Percentiles rank a stretch among this genome's conserved stretches.
Evolutionary conservation across 2,113 vertebrate genomes (phyloP).

Genomic region (Buteo buteo): DNA sequence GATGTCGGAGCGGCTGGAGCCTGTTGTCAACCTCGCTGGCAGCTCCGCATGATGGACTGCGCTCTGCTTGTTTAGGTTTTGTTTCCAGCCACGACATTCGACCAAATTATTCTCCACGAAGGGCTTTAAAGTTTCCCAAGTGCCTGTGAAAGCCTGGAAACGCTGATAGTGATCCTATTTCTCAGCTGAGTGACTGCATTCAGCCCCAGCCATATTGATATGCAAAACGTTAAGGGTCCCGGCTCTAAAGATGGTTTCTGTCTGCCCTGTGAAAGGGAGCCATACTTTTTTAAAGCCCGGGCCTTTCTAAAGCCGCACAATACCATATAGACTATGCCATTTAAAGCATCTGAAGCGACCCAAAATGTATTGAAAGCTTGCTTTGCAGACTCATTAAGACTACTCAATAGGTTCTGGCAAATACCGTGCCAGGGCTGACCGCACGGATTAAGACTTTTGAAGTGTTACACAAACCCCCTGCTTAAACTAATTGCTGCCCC

Average conservation of each 20-base stretch:
- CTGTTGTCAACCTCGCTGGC: constrained; percentile 43
- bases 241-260: constrained; percentile 74
- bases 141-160: constrained; percentile 76
- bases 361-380: constrained; percentile 66
- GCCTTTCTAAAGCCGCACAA: constrained; percentile 69
- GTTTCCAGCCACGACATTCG: constrained; percentile 69
- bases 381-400: constrained; percentile 68
- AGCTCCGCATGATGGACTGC: constrained; percentile 64
- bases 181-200: constrained; percentile 84
- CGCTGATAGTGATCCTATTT: constrained; percentile 83
- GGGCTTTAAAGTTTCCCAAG: constrained; percentile 76
- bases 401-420: constrained; percentile 69
- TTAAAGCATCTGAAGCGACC: constrained; percentile 71
- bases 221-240: constrained; percentile 76
- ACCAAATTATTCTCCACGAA: constrained; percentile 72
- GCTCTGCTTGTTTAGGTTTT: constrained; percentile 66
- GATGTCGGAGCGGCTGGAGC: constrained; percentile 45
- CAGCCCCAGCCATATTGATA: constrained; percentile 80
- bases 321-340: constrained; percentile 71
- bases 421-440: constrained; percentile 59
- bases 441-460: constrained; percentile 77
- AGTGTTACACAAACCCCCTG: constrained; percentile 73
- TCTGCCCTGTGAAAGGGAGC: constrained; percentile 68
- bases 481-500: constrained; percentile 81
- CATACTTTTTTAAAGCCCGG: constrained; percentile 65